Conservation (phyloP, 2,888 invertebrate genomes). For the Congeria kusceri region DNA sequence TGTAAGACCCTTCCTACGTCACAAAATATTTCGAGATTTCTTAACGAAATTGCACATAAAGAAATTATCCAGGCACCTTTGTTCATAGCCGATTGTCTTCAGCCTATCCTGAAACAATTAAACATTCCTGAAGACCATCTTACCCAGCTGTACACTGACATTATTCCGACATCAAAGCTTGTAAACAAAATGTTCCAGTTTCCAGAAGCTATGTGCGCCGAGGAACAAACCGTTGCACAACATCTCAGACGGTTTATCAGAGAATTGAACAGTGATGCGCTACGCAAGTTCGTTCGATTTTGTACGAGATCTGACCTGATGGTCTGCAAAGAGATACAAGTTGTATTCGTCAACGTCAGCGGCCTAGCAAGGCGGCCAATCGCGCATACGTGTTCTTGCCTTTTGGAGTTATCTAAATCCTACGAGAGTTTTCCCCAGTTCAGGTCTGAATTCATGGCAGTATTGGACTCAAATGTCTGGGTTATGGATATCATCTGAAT, state of each 20-base stretch:
- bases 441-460: constrained; percentile 13
- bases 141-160: constrained; percentile 24
- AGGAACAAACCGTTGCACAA: constrained; percentile 34
- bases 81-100: constrained; percentile 51
- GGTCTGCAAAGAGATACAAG: too few species aligned
- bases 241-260: constrained; percentile 35
- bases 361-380: too few species aligned
- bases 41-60: constrained; percentile 55
- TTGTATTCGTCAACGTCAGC: too few species aligned
- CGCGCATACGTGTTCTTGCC: constrained; percentile 46
- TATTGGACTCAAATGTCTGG: constrained; percentile 43
- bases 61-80: constrained; percentile 48
- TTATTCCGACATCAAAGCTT: constrained; percentile 30
- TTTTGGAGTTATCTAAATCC: constrained; percentile 28
- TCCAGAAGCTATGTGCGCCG: constrained; percentile 32
- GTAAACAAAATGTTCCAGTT: constrained; percentile 33
- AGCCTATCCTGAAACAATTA: constrained; percentile 20
- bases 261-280: constrained; percentile 25
- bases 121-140: constrained; percentile 22
- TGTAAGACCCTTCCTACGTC: constrained; percentile 32
- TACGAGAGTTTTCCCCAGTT: constrained; percentile 23
- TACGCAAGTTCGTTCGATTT: constrained; percentile 37
- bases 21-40: constrained; percentile 36
- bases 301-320: too few species aligned
- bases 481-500: constrained; percentile 26